Percentiles rank a stretch among this genome's conserved stretches.
Evolutionary conservation across 2,113 vertebrate species (phyloP).

Genomic region (Ceyx cyanopectus): DNA sequence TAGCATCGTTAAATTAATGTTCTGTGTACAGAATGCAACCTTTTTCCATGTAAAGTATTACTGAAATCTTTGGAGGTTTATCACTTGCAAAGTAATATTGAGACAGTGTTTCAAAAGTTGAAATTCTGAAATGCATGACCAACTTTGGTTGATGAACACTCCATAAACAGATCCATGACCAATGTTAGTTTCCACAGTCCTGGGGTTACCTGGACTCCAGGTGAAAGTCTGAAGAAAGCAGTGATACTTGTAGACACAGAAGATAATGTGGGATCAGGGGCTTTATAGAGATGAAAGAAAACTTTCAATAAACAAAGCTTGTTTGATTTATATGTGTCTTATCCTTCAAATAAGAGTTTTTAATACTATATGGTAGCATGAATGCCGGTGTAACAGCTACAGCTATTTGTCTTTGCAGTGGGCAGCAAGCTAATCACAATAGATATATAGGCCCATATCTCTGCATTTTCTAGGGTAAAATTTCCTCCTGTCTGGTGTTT

Average conservation of each 20-base stretch:
- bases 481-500: background rate
- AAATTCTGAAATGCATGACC: background rate
- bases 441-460: background rate
- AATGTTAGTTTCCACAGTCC: background rate
- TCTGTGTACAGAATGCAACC: background rate
- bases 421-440: fast-evolving
- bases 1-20: background rate
- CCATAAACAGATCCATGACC: fast-evolving
- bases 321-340: background rate
- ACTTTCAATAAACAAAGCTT: background rate
- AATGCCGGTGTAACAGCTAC: background rate
- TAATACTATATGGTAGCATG: background rate
- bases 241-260: too few relatives aligned
- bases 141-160: fast-evolving
- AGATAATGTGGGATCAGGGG: background rate
- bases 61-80: background rate
- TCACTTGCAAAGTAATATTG: background rate
- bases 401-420: background rate
- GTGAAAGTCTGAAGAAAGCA: background rate
- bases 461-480: background rate
- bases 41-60: background rate
- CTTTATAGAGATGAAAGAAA: background rate
- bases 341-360: background rate
- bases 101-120: background rate
- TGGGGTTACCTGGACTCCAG: fast-evolving